Evolutionary conservation across 2,113 vertebrate species (phyloP), one percentile per base, ranked within the genome.

Genomic region (Datnioides undecimradiatus): DNA sequence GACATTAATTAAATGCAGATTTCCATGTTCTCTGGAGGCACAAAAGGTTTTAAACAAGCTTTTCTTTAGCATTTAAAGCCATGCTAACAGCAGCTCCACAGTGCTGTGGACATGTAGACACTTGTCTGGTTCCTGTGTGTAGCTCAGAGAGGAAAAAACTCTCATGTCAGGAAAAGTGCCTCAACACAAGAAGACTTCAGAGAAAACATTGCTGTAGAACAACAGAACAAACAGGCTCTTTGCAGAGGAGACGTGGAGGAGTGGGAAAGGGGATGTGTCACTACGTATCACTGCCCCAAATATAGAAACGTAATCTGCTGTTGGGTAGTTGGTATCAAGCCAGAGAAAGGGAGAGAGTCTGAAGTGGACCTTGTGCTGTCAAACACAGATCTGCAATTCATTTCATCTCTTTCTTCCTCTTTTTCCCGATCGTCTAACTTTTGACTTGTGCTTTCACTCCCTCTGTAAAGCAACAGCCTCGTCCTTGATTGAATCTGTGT

Each of bases 251-350:
- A 72, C 0, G 5, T 21, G 31, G 10, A 41, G 21, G 34, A 57
- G 25, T 31, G 25, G 40, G 6, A 55, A 31, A 38, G 31, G 33
- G n/a, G n/a, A 58, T 34, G 52, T 49, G 52, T 57, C 60, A 73
- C 14, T 49, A 12, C 6, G 11, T 59, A 49, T 45, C 34, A 31
- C 43, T 51, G 25, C 58, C 33, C 40, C 60, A 66, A 51, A 73
- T 66, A 59, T 25, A 48, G 51, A 51, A 40, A 58, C 43, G 1
- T 7, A 73, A 66, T 66, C 34, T 57, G 51, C 51, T 64, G 58
- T 45, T 48, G 25, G 17, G 27, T 59, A 14, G 66, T 54, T 23
- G 25, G 52, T 31, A 43, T 66, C 41, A 58, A 58, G 25, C 69
- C 34, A 75, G 14, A 29, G 4, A 65, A 5, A 38, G 19, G 31